Evolutionary conservation across 2,888 invertebrate species (phyloP), one percentile per base, ranked within the genome.

Genomic region (Troides helena): DNA sequence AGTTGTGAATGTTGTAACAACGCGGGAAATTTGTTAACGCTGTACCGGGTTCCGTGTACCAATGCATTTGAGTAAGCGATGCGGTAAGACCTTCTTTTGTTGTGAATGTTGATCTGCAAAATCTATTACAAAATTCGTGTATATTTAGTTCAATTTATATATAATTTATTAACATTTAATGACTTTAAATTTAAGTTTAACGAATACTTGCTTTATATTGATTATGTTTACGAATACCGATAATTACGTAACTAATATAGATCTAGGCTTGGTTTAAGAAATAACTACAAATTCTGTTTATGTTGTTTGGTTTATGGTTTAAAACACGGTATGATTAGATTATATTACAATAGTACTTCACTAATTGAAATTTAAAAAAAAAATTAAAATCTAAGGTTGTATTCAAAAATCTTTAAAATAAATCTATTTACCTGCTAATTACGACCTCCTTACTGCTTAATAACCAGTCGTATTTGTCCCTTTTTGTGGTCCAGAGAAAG

Each of bases 11-110:
- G 86, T 96, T 95, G 88, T 97, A 98, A 83, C 97, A 98, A 50
- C 98, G 94, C 0, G 98, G 98, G 84, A 97, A 98, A 75, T 95
- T 95, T 10, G 96, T 95, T 74, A 95, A 93, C 0, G 97, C 95
- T 46, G 97, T 95, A 12, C 96, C 96, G 12, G 96, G 95, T 77
- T 97, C 97, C 64, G 95, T 96, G 82, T 95, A 96, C 97, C 97
- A 97, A 82, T 97, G 96, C 90, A 97, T 95, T 82, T 97, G 97
- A 65, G 95, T 95, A 57, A 98, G 87, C 71, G 96, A 95, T 30
- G 94, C 92, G 74, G 97, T 96, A 50, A 98, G 86, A 3, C 97
- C 97, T 85, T 98, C 98, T 94, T 99, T 99, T 0, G 98, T 98
- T 0, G 98, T 98, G 82, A 98, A 98, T 66, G 96, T 94, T 0